A percentile compares a stretch with the other conserved stretches of the same genome.
Evolutionary conservation across 1,140 invertebrate genomes (phyloP).

Genomic region (Temnothorax longispinosus): DNA sequence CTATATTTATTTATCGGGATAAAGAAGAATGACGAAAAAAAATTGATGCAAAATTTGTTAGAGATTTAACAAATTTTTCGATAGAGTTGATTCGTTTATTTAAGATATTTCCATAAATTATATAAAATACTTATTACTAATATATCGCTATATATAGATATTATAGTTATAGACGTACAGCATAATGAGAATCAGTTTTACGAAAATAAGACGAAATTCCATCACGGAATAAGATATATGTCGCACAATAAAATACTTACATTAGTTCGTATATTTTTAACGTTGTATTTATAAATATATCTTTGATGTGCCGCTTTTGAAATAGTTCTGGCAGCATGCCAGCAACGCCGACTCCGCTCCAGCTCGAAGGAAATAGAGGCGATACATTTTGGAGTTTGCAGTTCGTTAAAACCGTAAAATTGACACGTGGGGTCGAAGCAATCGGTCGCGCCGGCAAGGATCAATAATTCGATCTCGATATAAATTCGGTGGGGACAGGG

Average conservation of each 20-base stretch:
- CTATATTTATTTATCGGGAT: neutral
- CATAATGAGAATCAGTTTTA: neutral
- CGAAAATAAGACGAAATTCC: neutral
- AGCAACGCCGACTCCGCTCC: constrained; percentile 4
- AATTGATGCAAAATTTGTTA: neutral
- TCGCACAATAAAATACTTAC: constrained; percentile 11
- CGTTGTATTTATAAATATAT: constrained; percentile 34
- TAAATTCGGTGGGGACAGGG: constrained; percentile 80
- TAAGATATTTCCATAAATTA: neutral
- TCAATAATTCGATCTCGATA: constrained; percentile 83
- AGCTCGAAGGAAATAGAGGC: constrained; percentile 39
- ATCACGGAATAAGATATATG: neutral
- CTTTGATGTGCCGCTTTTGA: constrained; percentile 45
- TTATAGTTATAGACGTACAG: neutral
- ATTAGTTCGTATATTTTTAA: constrained; percentile 11
- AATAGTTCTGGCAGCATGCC: constrained; percentile 51
- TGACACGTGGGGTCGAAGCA: constrained; percentile 75
- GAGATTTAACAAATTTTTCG: neutral
- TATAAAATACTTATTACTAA: neutral
- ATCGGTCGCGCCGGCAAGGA: constrained; percentile 74
- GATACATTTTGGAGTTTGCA: constrained; percentile 59
- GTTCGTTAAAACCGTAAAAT: constrained; percentile 80
- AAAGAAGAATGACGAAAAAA: neutral
- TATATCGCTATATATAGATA: neutral
- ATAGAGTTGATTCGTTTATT: neutral